Evolutionary conservation across 2,888 invertebrate genomes (phyloP).

Genomic region (Heliconius charithonia): DNA sequence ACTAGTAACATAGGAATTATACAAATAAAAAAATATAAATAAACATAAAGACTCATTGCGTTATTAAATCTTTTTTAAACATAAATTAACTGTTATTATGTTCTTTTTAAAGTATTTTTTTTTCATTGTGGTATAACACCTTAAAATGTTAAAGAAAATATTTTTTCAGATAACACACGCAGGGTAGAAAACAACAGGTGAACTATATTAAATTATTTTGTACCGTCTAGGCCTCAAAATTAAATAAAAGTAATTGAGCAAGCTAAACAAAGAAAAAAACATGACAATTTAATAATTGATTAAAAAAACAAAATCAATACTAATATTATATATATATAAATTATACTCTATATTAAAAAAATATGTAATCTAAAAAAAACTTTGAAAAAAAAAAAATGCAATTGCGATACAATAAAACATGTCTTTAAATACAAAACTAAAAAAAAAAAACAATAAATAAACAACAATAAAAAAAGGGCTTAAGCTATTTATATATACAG

Average conservation of each 20-base stretch:
- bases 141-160: background rate
- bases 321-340: too few species aligned
- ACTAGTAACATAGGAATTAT: conserved; percentile 16
- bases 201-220: conserved; percentile 36
- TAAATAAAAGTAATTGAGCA: conserved; percentile 45
- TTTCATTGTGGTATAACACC: too few species aligned
- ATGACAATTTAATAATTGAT: background rate
- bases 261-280: conserved; percentile 27
- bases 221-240: conserved; percentile 45
- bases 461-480: background rate
- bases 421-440: background rate
- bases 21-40: background rate
- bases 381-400: background rate
- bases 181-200: conserved; percentile 15
- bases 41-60: background rate
- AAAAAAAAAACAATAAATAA: background rate
- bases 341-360: background rate
- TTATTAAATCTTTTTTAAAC: background rate
- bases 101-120: too few species aligned
- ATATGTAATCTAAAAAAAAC: background rate
- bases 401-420: background rate
- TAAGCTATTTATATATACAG: background rate
- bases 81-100: too few species aligned
- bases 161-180: conserved; percentile 24
- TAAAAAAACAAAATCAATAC: too few species aligned